Evolutionary conservation across 2,888 invertebrate species (phyloP), one percentile per base, ranked within the genome.

Genomic region (Ischnus inquisitorius): DNA sequence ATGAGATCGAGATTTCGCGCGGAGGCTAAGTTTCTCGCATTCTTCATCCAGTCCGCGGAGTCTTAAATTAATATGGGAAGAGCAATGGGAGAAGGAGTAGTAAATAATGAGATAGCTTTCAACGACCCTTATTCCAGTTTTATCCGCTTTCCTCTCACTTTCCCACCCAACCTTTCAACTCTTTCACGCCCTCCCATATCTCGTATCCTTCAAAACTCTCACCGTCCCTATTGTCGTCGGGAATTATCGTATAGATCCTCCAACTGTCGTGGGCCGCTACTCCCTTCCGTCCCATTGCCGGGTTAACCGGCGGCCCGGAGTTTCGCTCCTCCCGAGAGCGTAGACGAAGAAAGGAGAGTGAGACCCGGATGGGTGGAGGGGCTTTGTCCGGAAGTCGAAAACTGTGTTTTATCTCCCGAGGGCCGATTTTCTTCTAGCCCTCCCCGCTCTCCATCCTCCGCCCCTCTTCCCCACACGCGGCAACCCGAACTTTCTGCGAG

Each of bases 301-400:
- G 34, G 22, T 3, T n/a, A 16, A 25, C 34, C 60, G 67, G 46
- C 16, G 34, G 62, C 60, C 74, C 34, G 8, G 34, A 4, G 34
- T 28, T 34, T 60, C 19, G 14, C 43, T 46, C 51, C 28, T 19
- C 43, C 25, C 3, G 22, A 16, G 51, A 51, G 72, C 48, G 62
- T 43, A 76, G 22, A 51, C 14, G 34, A 57, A 75, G 34, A 43
- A 25, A 41, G 69, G 41, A 68, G 51, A 34, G 39, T 19, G 64
- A 69, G 60, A 74, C 22, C 25, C 10, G 57, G 41, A 25, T 43
- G 25, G 19, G 22, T 34, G 0, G 48, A 25, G 64, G 64, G 77
- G 87, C 88, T 87, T 89, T 89, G 88, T 89, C 87, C 83, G 86
- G 85, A 90, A 90, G 89, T 88, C 87, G 87, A 90, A 91, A 89